Evolutionary conservation across 2,797 vertebrate genomes (phyloP).

Genomic region (Huso huso): DNA sequence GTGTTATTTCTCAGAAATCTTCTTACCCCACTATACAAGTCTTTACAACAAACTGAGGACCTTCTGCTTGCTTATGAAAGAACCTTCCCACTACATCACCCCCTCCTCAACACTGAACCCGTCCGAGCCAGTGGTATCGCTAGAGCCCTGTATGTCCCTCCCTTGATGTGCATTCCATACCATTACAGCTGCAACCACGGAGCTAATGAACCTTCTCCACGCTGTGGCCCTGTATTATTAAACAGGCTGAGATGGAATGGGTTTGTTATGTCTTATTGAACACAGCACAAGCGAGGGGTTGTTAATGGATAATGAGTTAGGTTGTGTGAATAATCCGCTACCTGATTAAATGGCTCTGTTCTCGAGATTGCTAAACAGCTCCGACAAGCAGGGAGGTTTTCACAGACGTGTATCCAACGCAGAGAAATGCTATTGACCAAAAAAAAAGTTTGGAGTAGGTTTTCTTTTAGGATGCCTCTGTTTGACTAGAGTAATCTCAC

Average conservation of each 20-base stretch:
- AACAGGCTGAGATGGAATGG: constrained; percentile 19
- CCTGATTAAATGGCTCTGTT: constrained; percentile 10
- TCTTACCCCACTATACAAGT: not conserved
- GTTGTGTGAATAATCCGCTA: constrained; percentile 11
- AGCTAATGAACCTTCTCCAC: constrained; percentile 23
- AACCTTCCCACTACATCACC: not conserved
- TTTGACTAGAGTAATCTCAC: not conserved
- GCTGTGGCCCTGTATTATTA: constrained; percentile 20
- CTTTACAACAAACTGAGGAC: not conserved
- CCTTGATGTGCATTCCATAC: not conserved
- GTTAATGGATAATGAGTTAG: constrained; percentile 10
- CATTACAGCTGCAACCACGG: constrained; percentile 11
- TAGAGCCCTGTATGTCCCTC: not conserved
- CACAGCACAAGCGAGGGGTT: constrained; percentile 12
- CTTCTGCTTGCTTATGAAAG: not conserved
- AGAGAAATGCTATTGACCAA: not conserved
- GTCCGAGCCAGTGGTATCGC: not conserved
- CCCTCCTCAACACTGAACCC: not conserved
- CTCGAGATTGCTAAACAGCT: constrained; percentile 10
- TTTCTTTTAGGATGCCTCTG: not conserved
- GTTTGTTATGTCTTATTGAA: constrained; percentile 15
- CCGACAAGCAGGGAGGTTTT: not conserved
- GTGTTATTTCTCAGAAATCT: not conserved
- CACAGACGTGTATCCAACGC: not conserved
- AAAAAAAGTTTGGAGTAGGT: not conserved